Conservation (phyloP, 2,797 vertebrate species). For the Centropyge bicolor region DNA sequence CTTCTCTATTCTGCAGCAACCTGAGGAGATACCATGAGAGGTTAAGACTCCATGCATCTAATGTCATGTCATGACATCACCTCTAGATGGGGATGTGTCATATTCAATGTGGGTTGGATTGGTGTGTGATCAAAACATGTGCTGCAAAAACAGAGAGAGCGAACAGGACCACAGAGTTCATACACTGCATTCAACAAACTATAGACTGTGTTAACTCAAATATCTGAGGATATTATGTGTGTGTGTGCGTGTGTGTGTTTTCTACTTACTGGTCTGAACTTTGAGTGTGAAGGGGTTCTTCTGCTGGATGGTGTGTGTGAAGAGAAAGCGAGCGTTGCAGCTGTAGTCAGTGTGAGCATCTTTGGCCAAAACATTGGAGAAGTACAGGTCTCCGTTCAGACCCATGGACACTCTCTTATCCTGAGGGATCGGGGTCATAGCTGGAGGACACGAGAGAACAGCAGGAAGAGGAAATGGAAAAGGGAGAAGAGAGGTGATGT, state of each 20-base stretch:
- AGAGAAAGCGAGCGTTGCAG: slow-evolving; percentile 96
- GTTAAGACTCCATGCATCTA: not conserved
- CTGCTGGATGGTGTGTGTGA: slow-evolving; percentile 99
- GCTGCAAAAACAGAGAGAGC: not conserved
- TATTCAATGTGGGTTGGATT: not conserved
- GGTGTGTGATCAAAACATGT: not conserved
- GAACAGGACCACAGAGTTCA: not conserved
- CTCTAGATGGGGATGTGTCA: slow-evolving; percentile 58
- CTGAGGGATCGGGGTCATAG: slow-evolving; percentile 91
- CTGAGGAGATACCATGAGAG: not conserved
- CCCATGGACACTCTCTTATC: slow-evolving; percentile 96
- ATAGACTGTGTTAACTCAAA: not conserved
- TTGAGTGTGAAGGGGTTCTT: slow-evolving; percentile 96
- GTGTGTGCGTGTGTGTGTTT: slow-evolving; percentile 1
- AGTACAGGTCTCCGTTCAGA: slow-evolving; percentile 96
- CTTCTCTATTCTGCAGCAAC: slow-evolving; percentile 1
- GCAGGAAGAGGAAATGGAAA: not conserved
- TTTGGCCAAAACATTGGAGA: slow-evolving; percentile 93
- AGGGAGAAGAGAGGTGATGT: not conserved
- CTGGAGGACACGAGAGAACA: slow-evolving; percentile 71
- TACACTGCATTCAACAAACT: too few species aligned
- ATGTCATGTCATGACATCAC: slow-evolving; percentile 39
- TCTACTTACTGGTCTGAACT: slow-evolving; percentile 93
- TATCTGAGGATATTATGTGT: not conserved
- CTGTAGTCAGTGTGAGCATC: slow-evolving; percentile 94